These are phyloP conservation scores for Zaprionus capensis DNA, from an alignment of 1,140 invertebrate genomes.

Conservation along the genomic window DNA sequence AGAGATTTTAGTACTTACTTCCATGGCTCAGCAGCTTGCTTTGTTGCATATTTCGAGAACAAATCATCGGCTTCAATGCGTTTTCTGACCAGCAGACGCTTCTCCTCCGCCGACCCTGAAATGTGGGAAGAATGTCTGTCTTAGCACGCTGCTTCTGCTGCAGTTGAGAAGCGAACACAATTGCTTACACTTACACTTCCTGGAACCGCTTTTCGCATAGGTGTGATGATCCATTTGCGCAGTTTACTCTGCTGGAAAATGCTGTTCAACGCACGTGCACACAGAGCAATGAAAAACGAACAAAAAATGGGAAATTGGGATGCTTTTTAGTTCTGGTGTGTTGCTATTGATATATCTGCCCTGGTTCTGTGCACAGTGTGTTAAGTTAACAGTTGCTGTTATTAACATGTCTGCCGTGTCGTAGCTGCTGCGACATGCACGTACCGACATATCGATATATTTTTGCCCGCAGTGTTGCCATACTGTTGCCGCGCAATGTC, in stretches of 20 bases:
- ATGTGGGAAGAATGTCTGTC: slow-evolving; percentile 6
- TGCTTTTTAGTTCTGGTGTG: slow-evolving; percentile 35
- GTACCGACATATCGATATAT: slow-evolving; percentile 20
- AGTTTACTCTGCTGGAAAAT: slow-evolving; percentile 30
- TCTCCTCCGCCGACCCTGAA: slow-evolving; percentile 64
- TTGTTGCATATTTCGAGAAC: slow-evolving; percentile 61
- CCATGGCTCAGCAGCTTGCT: slow-evolving; percentile 64
- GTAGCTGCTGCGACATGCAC: not conserved
- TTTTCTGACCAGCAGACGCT: slow-evolving; percentile 50
- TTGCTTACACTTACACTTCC: slow-evolving; percentile 64
- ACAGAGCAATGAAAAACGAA: slow-evolving; percentile 35
- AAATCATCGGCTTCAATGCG: slow-evolving; percentile 65
- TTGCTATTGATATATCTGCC: slow-evolving; percentile 12
- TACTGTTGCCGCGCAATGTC: not conserved
- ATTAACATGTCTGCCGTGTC: slow-evolving; percentile 10
- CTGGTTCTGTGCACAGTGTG: slow-evolving; percentile 31
- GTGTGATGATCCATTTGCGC: slow-evolving; percentile 74
- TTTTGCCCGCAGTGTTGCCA: not conserved
- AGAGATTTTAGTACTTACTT: slow-evolving; percentile 47
- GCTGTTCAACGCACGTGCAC: slow-evolving; percentile 41
- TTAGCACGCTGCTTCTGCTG: not conserved
- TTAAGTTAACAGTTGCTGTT: slow-evolving; percentile 29
- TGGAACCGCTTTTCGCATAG: slow-evolving; percentile 73
- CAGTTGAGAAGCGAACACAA: slow-evolving; percentile 6
- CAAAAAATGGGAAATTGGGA: slow-evolving; percentile 30